A percentile compares a stretch with the other conserved stretches of the same genome.
Conservation (phyloP, 2,797 vertebrate species). For the Ctenosaura bakeri region DNA sequence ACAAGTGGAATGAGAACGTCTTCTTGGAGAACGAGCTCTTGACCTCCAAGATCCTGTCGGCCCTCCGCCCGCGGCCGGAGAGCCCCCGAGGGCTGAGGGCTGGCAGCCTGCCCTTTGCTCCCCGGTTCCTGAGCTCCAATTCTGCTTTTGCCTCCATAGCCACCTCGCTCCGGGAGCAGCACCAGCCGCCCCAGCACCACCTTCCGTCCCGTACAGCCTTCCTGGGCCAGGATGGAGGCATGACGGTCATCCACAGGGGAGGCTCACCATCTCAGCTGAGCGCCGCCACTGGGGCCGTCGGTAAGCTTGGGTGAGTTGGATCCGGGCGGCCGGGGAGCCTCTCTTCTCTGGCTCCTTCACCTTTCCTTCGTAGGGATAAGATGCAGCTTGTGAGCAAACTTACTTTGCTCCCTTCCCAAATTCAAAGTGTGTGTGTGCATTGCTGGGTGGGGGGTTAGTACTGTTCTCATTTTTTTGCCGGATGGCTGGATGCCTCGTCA, state of each 20-base stretch:
- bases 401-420: background rate
- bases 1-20: constrained; percentile 81
- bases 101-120: constrained; percentile 64
- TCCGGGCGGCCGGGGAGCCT: background rate
- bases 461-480: background rate
- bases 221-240: constrained; percentile 85
- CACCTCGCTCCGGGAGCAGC: constrained; percentile 83
- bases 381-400: background rate
- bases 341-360: no score
- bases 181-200: constrained; percentile 78
- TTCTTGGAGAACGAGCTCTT: constrained; percentile 86
- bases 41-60: constrained; percentile 84
- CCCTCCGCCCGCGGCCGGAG: constrained; percentile 75
- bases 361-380: constrained; percentile 26
- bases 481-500: no score
- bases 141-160: constrained; percentile 84
- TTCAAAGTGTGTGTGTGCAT: background rate
- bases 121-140: constrained; percentile 78
- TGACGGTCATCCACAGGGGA: constrained; percentile 89
- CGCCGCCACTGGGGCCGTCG: constrained; percentile 70
- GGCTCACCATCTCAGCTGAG: constrained; percentile 80
- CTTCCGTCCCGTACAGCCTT: constrained; percentile 87
- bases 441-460: background rate
- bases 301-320: constrained; percentile 87
- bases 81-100: constrained; percentile 55